Evolutionary conservation across 1,140 invertebrate species (phyloP), one percentile per base, ranked within the genome.

Genomic region (Macrosteles quadrilineatus): DNA sequence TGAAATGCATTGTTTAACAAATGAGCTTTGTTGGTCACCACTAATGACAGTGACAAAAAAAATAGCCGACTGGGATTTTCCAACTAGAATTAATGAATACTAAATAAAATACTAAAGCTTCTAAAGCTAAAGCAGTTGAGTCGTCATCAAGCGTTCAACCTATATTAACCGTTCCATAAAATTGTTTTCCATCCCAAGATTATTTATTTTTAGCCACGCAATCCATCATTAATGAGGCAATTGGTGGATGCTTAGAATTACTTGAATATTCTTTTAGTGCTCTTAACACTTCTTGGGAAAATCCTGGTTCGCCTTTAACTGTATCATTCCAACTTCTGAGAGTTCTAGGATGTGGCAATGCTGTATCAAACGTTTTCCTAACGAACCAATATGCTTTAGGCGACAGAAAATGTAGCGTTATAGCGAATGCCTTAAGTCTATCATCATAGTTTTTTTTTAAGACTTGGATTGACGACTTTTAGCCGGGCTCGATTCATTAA

Each of bases 261-360:
- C n/a, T 40, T 40, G 36, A 40, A 17, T 40, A 40, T 17, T 40
- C 36, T 17, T 40, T 40, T 40, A 40, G 36, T 40, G 17, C 6
- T 6, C 36, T n/a, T n/a, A n/a, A n/a, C n/a, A n/a, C n/a, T n/a
- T n/a, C n/a, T n/a, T n/a, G n/a, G n/a, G n/a, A n/a, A n/a, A n/a
- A n/a, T n/a, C n/a, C n/a, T n/a, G n/a, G n/a, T n/a, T n/a, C n/a
- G n/a, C n/a, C n/a, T n/a, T 80, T 72, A 17, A 78, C 75, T 31
- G 67, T 73, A 57, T 66, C 23, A 71, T 82, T 81, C 80, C 80
- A 83, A 47, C 74, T 78, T 19, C 63, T 71, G 31, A 83, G 68
- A 4, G 77, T 81, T 19, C 72, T 72, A 19, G 76, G 75, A 75
- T 81, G 78, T 53, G 81, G 81, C 66, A 83, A 76, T 45, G 30